These are phyloP conservation scores for Myrmecobius fasciatus DNA, from an alignment of 2,113 vertebrate genomes.

Conservation along the genomic window DNA sequence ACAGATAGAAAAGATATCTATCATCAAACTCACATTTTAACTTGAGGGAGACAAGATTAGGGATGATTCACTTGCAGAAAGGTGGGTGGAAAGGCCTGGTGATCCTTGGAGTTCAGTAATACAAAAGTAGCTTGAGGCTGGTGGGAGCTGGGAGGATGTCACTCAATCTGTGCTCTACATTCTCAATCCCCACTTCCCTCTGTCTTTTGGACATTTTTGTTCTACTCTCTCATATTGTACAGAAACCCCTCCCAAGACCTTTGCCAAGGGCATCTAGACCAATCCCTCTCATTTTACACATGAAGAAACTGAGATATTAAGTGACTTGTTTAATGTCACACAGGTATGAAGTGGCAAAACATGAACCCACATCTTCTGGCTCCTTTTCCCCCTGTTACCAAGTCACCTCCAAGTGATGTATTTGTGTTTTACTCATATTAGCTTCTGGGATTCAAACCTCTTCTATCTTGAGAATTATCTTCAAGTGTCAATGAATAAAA, in stretches of 20 bases:
- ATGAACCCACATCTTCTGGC: neutral
- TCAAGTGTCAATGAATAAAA: constrained; percentile 58
- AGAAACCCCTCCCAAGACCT: neutral
- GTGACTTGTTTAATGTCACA: neutral
- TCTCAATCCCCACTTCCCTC: neutral
- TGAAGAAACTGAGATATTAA: neutral
- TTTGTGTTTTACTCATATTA: neutral
- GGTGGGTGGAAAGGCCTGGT: neutral
- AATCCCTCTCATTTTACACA: neutral
- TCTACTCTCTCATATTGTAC: neutral
- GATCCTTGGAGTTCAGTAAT: neutral
- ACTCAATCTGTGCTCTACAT: neutral
- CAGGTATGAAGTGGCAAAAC: neutral
- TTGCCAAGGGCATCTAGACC: neutral
- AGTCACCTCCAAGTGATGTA: neutral
- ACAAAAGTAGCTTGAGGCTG: neutral
- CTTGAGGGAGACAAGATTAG: neutral
- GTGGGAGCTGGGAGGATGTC: neutral
- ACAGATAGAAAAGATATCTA: neutral
- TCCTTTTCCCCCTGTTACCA: neutral
- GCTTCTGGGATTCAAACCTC: constrained; percentile 50
- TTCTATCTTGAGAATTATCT: constrained; percentile 40
- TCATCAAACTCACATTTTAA: neutral
- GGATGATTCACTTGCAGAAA: neutral
- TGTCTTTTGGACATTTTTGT: neutral